Conservation (phyloP, 2,888 invertebrate genomes). For the Tigriopus californicus region DNA sequence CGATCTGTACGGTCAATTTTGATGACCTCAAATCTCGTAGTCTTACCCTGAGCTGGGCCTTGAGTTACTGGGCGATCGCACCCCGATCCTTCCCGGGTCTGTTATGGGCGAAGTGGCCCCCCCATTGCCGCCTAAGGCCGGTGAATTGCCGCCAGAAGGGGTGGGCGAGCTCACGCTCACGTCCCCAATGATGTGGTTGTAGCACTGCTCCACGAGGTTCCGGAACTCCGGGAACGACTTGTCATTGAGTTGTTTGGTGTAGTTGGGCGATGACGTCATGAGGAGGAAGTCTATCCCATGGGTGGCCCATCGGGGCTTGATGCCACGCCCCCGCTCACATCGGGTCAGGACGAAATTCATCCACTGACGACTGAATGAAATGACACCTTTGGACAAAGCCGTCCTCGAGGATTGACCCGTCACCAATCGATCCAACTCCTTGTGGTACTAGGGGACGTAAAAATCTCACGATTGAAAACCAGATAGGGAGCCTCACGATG, state of each 20-base stretch:
- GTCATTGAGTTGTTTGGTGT: slow-evolving; percentile 54
- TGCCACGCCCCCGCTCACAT: slow-evolving; percentile 62
- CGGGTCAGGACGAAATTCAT: slow-evolving; percentile 67
- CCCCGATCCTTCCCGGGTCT: too few species aligned
- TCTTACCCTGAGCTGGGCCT: background rate
- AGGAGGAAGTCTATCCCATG: slow-evolving; percentile 67
- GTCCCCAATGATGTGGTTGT: slow-evolving; percentile 59
- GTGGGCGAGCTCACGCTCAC: background rate
- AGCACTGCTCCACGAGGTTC: slow-evolving; percentile 58
- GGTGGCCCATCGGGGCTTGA: slow-evolving; percentile 67
- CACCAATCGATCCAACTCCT: slow-evolving; percentile 47
- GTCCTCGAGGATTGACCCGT: slow-evolving; percentile 28
- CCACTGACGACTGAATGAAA: slow-evolving; percentile 59
- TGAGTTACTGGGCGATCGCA: background rate
- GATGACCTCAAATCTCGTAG: too few species aligned
- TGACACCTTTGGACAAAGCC: slow-evolving; percentile 39
- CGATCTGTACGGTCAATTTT: too few species aligned
- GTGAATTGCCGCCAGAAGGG: background rate
- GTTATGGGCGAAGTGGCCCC: too few species aligned
- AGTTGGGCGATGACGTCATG: slow-evolving; percentile 61
- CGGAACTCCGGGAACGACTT: slow-evolving; percentile 60
- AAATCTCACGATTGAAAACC: background rate
- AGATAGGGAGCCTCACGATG: background rate
- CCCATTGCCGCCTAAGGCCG: background rate
- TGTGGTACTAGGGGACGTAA: slow-evolving; percentile 34